Conservation (phyloP, 1,140 invertebrate species). For the Macrocentrus cingulum region DNA sequence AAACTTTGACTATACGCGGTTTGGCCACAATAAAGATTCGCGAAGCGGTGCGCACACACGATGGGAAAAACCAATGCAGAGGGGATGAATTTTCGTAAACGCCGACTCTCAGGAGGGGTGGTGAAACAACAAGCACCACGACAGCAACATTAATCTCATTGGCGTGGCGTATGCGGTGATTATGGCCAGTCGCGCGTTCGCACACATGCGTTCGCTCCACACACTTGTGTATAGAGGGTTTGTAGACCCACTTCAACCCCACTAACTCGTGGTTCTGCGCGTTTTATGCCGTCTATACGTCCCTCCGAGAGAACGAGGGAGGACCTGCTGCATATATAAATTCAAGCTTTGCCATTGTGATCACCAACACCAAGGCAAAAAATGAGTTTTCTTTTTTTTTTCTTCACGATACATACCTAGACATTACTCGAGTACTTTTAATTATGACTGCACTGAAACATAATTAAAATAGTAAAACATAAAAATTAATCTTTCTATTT, state of each 20-base stretch:
- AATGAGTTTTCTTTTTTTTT: too few relatives aligned
- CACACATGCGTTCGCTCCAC: slow-evolving; percentile 18
- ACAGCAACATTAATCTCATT: slow-evolving; percentile 47
- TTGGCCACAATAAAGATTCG: slow-evolving; percentile 3
- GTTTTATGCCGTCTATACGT: neutral
- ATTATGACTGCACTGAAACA: too few relatives aligned
- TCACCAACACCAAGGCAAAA: too few relatives aligned
- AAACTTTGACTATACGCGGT: neutral
- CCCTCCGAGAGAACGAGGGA: slow-evolving; percentile 3
- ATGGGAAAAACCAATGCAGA: neutral
- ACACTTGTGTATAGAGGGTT: too few relatives aligned
- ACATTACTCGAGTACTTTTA: too few relatives aligned
- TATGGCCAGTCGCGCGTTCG: slow-evolving; percentile 38
- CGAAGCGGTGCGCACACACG: neutral
- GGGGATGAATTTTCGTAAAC: slow-evolving; percentile 22
- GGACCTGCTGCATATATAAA: too few relatives aligned
- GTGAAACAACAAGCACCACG: slow-evolving; percentile 27
- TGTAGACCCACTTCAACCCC: too few relatives aligned
- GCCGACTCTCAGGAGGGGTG: slow-evolving; percentile 13
- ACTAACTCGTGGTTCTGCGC: neutral
- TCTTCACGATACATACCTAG: too few relatives aligned
- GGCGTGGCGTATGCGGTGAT: slow-evolving; percentile 44
- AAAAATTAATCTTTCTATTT: too few relatives aligned
- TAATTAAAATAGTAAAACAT: too few relatives aligned
- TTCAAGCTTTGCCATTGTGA: too few relatives aligned